Evolutionary conservation across 2,113 vertebrate species (phyloP), one percentile per base, ranked within the genome.

Genomic region (Aythya baeri): DNA sequence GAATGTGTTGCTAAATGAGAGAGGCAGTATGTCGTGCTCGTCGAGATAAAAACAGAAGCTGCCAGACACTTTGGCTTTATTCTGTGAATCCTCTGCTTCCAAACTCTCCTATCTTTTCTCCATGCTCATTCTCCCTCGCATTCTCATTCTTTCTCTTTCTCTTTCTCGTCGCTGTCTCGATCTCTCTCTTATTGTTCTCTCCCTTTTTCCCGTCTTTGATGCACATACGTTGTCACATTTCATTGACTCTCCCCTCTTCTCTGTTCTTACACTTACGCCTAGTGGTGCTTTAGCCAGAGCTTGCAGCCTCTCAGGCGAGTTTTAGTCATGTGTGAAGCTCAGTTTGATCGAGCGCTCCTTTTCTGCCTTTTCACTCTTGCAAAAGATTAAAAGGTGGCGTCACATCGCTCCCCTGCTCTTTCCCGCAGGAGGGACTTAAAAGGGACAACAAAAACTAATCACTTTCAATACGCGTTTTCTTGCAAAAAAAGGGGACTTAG

Each of bases 321-420:
- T 98, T 97, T 94, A 98, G 98, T 98, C 98, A 98, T 98, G 98
- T 98, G 98, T 97, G 97, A 97, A 97, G 97, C 98, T 97, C 98
- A 97, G 97, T 98, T 98, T 97, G 97, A 98, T 98, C 95, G 97
- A 97, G 98, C 98, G 97, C 96, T 96, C 96, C 98, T 98, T 97
- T 96, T 95, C 97, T 98, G 98, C 98, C 98, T 98, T 97, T 97
- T 97, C 98, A 95, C 97, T 98, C 98, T 97, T 94, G 97, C 98
- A 88, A 97, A 98, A 98, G 98, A 98, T 98, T 98, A 98, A 98
- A 98, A 98, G 98, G 98, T 97, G 98, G 98, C 98, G 96, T 98
- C 98, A 97, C 98, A 94, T 98, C 90, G 97, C 97, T 98, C 95
- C 97, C 96, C 97, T 90, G 97, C 94, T 97, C 97, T 94, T 96